These are phyloP conservation scores for Anthoscopus minutus DNA, from an alignment of 2,113 vertebrate species.

Conservation along the genomic window DNA sequence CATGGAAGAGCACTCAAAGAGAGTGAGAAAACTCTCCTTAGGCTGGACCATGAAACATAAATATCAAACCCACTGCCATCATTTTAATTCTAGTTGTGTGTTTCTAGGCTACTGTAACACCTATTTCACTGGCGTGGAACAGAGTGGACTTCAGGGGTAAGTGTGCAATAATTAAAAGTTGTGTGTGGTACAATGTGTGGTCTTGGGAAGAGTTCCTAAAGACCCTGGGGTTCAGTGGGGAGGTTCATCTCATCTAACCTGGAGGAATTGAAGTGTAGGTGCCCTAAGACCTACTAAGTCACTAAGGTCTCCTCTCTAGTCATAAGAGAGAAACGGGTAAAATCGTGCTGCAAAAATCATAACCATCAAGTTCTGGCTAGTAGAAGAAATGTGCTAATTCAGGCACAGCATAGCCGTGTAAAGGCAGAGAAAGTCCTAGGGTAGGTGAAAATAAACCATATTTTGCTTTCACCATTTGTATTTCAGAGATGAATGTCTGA, in stretches of 20 bases:
- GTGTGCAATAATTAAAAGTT: not conserved
- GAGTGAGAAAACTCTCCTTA: not conserved
- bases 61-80: not conserved
- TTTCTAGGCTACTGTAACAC: not conserved
- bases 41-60: not conserved
- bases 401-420: not conserved
- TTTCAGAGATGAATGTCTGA: not conserved
- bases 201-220: not conserved
- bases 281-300: not conserved
- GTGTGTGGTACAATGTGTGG: rapidly evolving
- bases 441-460: not conserved
- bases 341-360: not conserved
- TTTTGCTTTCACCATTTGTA: not conserved
- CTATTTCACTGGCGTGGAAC: not conserved
- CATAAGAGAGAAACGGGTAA: not conserved
- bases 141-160: not conserved
- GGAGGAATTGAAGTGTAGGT: not conserved
- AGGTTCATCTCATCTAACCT: not conserved
- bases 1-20: not conserved
- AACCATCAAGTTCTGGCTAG: not conserved
- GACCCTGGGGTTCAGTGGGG: not conserved
- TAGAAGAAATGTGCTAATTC: not conserved
- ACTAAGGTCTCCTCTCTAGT: not conserved
- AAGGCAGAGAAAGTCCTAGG: not conserved
- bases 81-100: not conserved